Evolutionary conservation across 2,113 vertebrate genomes (phyloP), one percentile per base, ranked within the genome.

Genomic region (Pluvianellus socialis): DNA sequence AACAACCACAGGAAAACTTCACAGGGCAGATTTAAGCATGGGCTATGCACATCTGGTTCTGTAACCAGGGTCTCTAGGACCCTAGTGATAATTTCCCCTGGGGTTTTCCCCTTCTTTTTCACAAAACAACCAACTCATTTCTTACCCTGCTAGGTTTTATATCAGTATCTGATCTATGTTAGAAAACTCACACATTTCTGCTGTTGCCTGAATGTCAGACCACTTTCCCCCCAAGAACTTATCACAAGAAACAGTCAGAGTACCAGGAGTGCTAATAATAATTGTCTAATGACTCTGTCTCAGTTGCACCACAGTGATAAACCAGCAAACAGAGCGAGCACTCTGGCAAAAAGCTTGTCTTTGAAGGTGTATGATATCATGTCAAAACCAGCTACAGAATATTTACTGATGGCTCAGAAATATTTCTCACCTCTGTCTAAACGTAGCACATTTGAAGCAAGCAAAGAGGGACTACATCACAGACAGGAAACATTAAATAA

Each of bases 401-500:
- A 95, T 96, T 97, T 97, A 92, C 92, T 83, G 66, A 92, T 79
- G 92, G 93, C 92, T 96, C 85, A 96, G 96, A 98, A 98, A 97
- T 84, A 79, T 96, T 98, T 98, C 94, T 94, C 97, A 98, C 96
- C 84, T 97, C 84, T 96, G 88, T 89, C 83, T 93, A 96, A 98
- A 97, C 6, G 26, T 92, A 97, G 91, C 62, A 96, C 82, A 96
- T 97, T 88, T 94, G 85, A 96, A 97, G 82, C 76, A 95, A 97
- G 97, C 94, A 95, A 97, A 96, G 67, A 91, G 20, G 40, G 65
- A 91, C 67, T 90, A 79, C 38, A 96, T 97, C 91, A 97, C 71
- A 97, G 91, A 38, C 85, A 97, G 95, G 96, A 98, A 98, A 97
- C 83, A 86, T 96, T 97, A 96, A 97, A 97, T 97, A 94, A 76